Base-by-base conservation (phyloP, 1,140 invertebrate species). In the Protaetia brevitarsis region DNA sequence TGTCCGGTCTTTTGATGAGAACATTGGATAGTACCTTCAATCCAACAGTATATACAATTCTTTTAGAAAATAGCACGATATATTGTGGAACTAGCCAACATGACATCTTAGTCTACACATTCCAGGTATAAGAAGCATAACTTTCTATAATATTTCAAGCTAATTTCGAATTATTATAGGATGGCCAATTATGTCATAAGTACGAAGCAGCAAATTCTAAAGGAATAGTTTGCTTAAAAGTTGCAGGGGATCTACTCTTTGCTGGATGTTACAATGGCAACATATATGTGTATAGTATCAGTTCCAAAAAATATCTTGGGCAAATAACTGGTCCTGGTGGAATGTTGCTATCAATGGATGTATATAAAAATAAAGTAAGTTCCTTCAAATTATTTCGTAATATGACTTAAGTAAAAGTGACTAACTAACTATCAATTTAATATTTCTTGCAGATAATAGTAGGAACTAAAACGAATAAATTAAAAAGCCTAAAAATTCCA, bases 251-350 rank as follows among this genome's bases (percentile, higher is more conserved):
- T 66, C 68, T 83, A 26, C 73, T 85, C 13, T 84, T 84, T 72
- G 82, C 82, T 41, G 82, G 82, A 19, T 85, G 83, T 72, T 83
- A 84, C 57, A 82, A 84, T 69, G 82, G 83, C 8, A 82, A 81
- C 68, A 82, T 85, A 74, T 85, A 83, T 68, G 78, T 84, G 16
- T 85, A 83, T 70, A 77, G 83, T 65, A 72, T 68, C 26, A 66
- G 69, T 37, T 66, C 77, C 64, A 72, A 76, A 59, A 74, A 76
- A 68, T 73, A 80, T 37, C 68, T 82, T 21, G 79, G 78, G 59
- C 80, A 73, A 29, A 79, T 84, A 69, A 72, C 77, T 64, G 83
- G 82, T 29, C 82, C 83, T 63, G 82, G 82, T 29, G 83, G 83
- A 69, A 80, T 84, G 76, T 69, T 84, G 56, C 66, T 83, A 13